A percentile compares a stretch with the other conserved stretches of the same genome.
phyloP scores from a whole-genome alignment of 2,888 invertebrate species.

The Branchellion lobata region DNA sequence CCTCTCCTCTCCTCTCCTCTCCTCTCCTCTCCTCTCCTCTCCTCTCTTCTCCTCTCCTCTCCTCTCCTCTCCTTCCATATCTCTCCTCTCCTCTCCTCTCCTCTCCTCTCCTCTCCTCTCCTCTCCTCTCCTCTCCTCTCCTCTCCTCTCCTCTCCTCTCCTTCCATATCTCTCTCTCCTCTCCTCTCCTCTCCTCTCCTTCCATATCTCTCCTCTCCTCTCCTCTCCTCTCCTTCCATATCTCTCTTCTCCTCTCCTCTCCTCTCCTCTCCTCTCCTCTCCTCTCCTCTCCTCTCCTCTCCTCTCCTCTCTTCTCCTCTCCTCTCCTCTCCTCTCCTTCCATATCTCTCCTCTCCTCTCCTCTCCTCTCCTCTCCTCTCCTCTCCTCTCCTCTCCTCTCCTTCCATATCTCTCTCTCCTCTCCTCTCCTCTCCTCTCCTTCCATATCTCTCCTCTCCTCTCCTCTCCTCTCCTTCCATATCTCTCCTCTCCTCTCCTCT shows the following conservation, averaged over 20 bases:
- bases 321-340: constrained; percentile 11
- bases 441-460: constrained; percentile 11
- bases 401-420: no score
- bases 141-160: neutral
- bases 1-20: neutral
- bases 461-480: constrained; percentile 11
- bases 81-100: neutral
- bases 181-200: neutral
- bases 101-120: constrained; percentile 4
- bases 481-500: constrained; percentile 4
- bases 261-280: constrained; percentile 11
- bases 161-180: no score
- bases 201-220: neutral
- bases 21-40: neutral
- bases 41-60: constrained; percentile 1
- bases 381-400: constrained; percentile 11
- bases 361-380: constrained; percentile 11
- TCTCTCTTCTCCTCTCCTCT: no score
- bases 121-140: neutral
- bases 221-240: neutral
- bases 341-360: constrained; percentile 12
- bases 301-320: constrained; percentile 8
- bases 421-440: constrained; percentile 11
- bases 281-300: constrained; percentile 11
- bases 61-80: neutral